Conservation (phyloP, 1,140 invertebrate species). For the Artemia franciscana region DNA sequence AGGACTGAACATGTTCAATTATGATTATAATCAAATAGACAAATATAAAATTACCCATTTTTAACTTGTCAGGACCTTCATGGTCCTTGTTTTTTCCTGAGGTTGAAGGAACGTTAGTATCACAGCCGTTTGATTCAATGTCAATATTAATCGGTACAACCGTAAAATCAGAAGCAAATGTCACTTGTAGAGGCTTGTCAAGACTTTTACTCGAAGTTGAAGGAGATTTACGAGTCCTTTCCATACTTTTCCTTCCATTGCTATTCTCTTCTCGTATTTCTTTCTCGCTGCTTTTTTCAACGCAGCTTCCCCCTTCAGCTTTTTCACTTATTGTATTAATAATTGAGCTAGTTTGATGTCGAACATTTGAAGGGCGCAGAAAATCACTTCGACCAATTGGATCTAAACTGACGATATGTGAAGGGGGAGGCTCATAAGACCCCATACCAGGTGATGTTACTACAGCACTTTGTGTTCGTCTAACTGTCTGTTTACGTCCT, state of each 20-base stretch:
- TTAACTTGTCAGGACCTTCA: not conserved
- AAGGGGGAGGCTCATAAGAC: constrained; percentile 11
- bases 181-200: not conserved
- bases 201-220: not conserved
- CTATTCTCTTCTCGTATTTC: too few species aligned
- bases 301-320: not conserved
- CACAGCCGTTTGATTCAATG: not conserved
- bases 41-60: too few species aligned
- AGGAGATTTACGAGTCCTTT: not conserved
- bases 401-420: constrained; percentile 17
- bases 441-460: constrained; percentile 14
- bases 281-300: not conserved
- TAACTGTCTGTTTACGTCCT: constrained; percentile 10
- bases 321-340: not conserved
- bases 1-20: too few species aligned
- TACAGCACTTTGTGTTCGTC: constrained; percentile 19
- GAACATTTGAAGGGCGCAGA: not conserved
- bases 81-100: not conserved
- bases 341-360: not conserved
- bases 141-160: not conserved
- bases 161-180: not conserved
- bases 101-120: not conserved
- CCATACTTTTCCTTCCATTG: not conserved
- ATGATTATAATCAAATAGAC: too few species aligned
- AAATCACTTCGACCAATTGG: constrained; percentile 11